phyloP scores from a whole-genome alignment of 2,888 invertebrate genomes.

The Cryptosula pallasiana region DNA sequence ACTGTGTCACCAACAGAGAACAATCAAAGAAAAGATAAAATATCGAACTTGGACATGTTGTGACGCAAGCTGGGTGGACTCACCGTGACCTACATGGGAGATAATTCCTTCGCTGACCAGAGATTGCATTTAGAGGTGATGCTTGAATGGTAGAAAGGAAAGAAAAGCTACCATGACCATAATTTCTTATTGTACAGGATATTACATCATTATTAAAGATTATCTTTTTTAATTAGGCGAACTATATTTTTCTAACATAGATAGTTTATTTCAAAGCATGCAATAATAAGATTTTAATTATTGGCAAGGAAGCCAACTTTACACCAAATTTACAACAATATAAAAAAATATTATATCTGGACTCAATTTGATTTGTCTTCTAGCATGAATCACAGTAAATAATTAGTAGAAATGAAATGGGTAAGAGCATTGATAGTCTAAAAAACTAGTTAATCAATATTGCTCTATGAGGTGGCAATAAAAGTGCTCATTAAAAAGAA shows the following conservation, averaged over 20 bases:
- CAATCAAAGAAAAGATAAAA: slow-evolving; percentile 22
- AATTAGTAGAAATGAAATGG: too few species aligned
- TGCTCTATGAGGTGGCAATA: too few species aligned
- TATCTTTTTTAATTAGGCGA: not conserved
- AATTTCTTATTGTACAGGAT: not conserved
- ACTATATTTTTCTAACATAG: not conserved
- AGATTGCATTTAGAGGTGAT: not conserved
- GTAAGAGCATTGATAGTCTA: too few species aligned
- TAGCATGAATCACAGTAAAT: too few species aligned
- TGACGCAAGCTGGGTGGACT: not conserved
- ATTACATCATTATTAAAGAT: not conserved
- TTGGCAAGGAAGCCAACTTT: not conserved
- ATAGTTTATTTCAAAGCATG: slow-evolving; percentile 11
- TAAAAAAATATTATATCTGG: not conserved
- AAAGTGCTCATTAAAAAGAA: too few species aligned
- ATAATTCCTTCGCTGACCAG: not conserved
- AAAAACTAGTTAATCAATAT: too few species aligned
- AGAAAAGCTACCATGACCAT: not conserved
- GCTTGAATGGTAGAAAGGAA: not conserved
- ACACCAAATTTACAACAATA: not conserved
- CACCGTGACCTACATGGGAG: not conserved
- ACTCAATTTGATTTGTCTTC: too few species aligned
- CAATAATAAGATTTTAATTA: not conserved
- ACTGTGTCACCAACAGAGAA: not conserved
- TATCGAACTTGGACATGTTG: slow-evolving; percentile 15